phyloP scores from a whole-genome alignment of 2,113 vertebrate species.

The Macquaria ambigua region DNA sequence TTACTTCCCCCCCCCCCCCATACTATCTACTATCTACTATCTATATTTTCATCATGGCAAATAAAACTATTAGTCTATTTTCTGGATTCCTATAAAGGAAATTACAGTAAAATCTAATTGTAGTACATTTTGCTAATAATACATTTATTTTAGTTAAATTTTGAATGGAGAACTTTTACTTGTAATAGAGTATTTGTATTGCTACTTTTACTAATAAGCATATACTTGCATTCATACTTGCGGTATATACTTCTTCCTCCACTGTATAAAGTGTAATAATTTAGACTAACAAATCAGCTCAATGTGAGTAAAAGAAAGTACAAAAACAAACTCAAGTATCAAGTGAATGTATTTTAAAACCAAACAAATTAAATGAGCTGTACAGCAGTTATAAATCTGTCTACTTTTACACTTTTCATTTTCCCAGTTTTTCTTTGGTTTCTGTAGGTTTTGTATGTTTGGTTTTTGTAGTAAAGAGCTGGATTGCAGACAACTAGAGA shows the following conservation, averaged over 20 bases:
- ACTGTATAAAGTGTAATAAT: not conserved
- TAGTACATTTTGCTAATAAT: too few species aligned
- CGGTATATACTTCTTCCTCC: not conserved
- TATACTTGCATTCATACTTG: too few species aligned
- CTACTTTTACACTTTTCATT: not conserved
- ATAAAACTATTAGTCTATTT: not conserved
- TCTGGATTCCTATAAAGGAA: not conserved
- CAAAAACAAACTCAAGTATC: not conserved
- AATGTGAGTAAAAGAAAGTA: not conserved
- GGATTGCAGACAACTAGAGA: not conserved
- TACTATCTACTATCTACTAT: too few species aligned
- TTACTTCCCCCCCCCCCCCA: too few species aligned
- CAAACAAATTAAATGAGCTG: not conserved
- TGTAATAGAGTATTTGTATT: not conserved
- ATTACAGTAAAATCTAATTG: not conserved
- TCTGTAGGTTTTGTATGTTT: too few species aligned
- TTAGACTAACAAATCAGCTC: not conserved
- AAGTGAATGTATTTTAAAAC: not conserved
- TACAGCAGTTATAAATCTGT: not conserved
- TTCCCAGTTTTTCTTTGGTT: not conserved
- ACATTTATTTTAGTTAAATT: not conserved
- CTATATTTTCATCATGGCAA: not conserved
- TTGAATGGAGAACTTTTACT: not conserved
- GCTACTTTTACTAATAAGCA: too few species aligned
- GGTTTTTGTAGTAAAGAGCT: not conserved